These are phyloP conservation scores for Capra hircus DNA, from an alignment of 2,113 vertebrate genomes.

Conservation along the genomic window DNA sequence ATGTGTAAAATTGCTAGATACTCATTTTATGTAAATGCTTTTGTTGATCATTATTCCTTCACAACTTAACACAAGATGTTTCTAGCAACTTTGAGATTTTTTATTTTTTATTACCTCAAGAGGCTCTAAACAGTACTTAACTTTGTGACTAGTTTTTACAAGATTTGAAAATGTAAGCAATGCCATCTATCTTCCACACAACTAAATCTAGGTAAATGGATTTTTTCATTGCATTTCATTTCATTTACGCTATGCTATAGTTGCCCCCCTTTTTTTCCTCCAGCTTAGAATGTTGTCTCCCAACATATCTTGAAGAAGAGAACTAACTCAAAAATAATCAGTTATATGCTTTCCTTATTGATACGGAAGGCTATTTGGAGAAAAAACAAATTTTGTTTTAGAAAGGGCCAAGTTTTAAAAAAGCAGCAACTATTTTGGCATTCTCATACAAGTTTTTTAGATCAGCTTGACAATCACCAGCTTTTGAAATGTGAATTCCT, in stretches of 20 bases:
- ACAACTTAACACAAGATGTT: neutral
- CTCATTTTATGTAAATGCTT: neutral
- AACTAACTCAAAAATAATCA: neutral
- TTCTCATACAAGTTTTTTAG: slow-evolving; percentile 9
- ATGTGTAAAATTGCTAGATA: neutral
- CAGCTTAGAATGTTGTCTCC: neutral
- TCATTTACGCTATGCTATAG: neutral
- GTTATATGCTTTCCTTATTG: neutral
- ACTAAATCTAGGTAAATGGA: neutral
- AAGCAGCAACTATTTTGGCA: neutral
- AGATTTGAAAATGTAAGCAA: neutral
- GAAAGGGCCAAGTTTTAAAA: neutral
- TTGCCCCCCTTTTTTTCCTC: neutral
- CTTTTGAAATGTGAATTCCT: slow-evolving; percentile 25
- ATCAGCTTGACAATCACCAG: neutral
- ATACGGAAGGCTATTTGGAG: neutral
- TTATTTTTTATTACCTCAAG: neutral
- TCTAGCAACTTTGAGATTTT: neutral
- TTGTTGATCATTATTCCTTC: neutral
- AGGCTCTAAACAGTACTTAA: neutral
- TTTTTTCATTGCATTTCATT: neutral
- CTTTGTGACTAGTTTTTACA: neutral
- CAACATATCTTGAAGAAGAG: neutral
- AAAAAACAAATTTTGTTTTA: neutral
- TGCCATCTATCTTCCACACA: neutral